Evolutionary conservation across 30 jellyfish, hydroid and myxozoan species (phyloP).

Genomic region (Mastigias papua): DNA sequence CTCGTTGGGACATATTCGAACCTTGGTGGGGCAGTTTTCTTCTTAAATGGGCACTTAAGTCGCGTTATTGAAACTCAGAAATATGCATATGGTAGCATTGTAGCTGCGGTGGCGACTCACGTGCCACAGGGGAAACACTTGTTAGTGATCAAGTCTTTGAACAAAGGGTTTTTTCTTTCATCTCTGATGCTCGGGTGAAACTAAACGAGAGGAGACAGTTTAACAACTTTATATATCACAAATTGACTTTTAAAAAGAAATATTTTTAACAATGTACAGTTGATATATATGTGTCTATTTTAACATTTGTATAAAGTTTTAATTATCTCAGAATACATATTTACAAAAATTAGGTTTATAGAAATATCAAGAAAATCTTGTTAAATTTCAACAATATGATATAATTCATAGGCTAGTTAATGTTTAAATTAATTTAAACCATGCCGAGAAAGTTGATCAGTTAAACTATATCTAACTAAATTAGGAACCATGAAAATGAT

Average conservation of each 20-base stretch:
- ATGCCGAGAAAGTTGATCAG: too few species aligned
- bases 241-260: too few species aligned
- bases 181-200: conserved; percentile 89
- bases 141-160: conserved; percentile 81
- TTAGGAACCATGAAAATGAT: too few species aligned
- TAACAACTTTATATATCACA: too few species aligned
- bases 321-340: not conserved
- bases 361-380: not conserved
- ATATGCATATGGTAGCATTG: conserved; percentile 97
- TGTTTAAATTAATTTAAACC: too few species aligned
- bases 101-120: conserved; percentile 98
- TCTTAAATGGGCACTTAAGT: conserved; percentile 82
- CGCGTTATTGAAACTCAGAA: conserved; percentile 96
- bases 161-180: conserved; percentile 88
- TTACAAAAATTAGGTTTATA: not conserved
- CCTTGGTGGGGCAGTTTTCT: conserved; percentile 97
- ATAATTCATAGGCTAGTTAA: too few species aligned
- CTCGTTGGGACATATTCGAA: conserved; percentile 96
- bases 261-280: too few species aligned
- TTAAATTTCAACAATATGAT: too few species aligned
- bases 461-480: too few species aligned
- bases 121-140: conserved; percentile 93
- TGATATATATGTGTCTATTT: too few species aligned
- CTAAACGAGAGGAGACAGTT: too few species aligned
- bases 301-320: not conserved